phyloP scores from a whole-genome alignment of 2,888 invertebrate species.

The Cotesia congregata region DNA sequence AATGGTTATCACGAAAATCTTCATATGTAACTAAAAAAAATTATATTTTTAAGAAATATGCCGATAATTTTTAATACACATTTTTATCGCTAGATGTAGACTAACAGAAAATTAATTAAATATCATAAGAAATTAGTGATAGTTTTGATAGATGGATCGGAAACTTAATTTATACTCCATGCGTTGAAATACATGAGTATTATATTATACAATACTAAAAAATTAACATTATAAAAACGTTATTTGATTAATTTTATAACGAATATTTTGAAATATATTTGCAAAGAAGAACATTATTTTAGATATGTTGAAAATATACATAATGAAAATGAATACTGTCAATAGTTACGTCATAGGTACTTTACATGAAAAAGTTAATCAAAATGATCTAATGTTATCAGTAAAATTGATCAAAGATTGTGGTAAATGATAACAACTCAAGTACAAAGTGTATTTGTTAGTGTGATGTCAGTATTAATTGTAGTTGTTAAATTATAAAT shows the following conservation, averaged over 20 bases:
- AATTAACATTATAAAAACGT: background rate
- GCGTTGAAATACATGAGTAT: background rate
- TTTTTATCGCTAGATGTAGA: background rate
- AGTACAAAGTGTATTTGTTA: background rate
- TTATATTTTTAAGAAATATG: conserved; percentile 78
- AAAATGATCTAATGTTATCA: background rate
- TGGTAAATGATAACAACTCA: background rate
- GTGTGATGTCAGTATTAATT: background rate
- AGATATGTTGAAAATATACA: no score
- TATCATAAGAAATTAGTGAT: background rate
- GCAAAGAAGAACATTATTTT: no score
- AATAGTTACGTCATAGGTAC: background rate
- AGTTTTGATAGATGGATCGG: background rate
- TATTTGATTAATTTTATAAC: no score
- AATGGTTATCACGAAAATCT: conserved; percentile 67
- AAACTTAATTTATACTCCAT: background rate
- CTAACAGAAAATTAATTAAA: background rate
- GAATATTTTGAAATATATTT: no score
- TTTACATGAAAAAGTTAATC: background rate
- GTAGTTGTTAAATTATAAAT: background rate
- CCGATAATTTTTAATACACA: background rate
- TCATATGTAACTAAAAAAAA: conserved; percentile 61
- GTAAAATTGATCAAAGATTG: background rate
- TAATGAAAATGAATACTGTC: background rate
- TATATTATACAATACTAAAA: background rate